phyloP scores from a whole-genome alignment of 2,797 vertebrate genomes.

The Pantherophis vulpinus region DNA sequence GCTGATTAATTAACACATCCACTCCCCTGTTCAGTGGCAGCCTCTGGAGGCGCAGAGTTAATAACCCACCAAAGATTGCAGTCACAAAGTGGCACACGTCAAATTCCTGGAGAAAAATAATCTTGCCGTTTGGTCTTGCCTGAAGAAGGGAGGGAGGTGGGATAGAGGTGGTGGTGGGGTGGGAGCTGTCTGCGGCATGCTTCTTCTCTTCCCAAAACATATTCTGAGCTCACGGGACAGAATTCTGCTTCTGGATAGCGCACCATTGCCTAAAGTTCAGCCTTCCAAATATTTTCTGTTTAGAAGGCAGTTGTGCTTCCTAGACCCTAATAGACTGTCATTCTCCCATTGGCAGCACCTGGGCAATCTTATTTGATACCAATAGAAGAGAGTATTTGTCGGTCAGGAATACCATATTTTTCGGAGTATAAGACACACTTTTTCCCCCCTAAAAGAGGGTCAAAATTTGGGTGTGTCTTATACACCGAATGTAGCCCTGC shows the following conservation, averaged over 20 bases:
- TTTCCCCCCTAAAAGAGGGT: too few relatives aligned
- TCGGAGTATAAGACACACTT: too few relatives aligned
- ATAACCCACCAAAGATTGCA: slow-evolving; percentile 55
- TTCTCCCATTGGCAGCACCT: not conserved
- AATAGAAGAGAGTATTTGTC: not conserved
- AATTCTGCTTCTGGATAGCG: not conserved
- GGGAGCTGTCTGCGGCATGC: not conserved
- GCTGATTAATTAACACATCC: slow-evolving; percentile 65
- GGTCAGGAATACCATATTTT: not conserved
- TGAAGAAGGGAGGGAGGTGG: not conserved
- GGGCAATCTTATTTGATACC: not conserved
- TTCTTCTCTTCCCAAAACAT: not conserved
- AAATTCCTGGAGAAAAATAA: slow-evolving; percentile 49
- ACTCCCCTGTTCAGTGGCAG: slow-evolving; percentile 49
- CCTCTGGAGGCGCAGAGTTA: slow-evolving; percentile 56
- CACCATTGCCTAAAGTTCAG: not conserved
- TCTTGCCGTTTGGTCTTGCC: slow-evolving; percentile 33
- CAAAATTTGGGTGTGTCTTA: too few relatives aligned
- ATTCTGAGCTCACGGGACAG: not conserved
- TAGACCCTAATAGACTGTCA: not conserved
- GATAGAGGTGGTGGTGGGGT: not conserved
- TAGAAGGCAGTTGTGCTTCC: not conserved
- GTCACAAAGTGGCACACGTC: slow-evolving; percentile 39
- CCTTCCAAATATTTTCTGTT: not conserved
- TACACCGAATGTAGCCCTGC: too few relatives aligned